A percentile compares a stretch with the other conserved stretches of the same genome.
Conservation (phyloP, 2,113 vertebrate genomes). For the Fulmarus glacialis region DNA sequence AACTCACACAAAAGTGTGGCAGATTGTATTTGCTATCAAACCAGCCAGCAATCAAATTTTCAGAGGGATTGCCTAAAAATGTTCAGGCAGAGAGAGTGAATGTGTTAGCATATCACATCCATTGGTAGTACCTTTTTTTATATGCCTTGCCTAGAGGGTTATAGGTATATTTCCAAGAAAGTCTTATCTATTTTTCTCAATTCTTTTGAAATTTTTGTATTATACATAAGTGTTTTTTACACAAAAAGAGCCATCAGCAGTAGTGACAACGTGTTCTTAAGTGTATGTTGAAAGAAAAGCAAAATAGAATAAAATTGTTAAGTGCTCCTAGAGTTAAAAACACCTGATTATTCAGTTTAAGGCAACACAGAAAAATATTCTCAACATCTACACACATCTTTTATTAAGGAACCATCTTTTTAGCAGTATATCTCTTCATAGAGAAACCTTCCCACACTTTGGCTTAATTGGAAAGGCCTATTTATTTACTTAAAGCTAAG, state of each 20-base stretch:
- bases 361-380: not conserved
- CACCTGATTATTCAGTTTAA: not conserved
- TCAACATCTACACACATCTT: not conserved
- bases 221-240: not conserved
- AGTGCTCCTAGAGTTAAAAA: not conserved
- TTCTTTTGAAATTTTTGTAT: not conserved
- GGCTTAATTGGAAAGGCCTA: not conserved
- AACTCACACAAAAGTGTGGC: not conserved
- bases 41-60: conserved; percentile 6
- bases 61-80: conserved; percentile 13
- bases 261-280: not conserved
- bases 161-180: not conserved
- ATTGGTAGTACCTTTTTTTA: not conserved
- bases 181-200: not conserved
- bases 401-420: not conserved
- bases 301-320: not conserved
- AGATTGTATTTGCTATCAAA: conserved; percentile 41
- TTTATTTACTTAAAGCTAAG: not conserved
- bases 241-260: not conserved
- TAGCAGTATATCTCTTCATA: not conserved
- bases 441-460: not conserved
- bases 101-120: not conserved
- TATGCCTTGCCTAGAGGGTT: not conserved
- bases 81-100: not conserved
- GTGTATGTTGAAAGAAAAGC: not conserved